Evolutionary conservation across 2,888 invertebrate genomes (phyloP).

Genomic region (Cantharis rustica): DNA sequence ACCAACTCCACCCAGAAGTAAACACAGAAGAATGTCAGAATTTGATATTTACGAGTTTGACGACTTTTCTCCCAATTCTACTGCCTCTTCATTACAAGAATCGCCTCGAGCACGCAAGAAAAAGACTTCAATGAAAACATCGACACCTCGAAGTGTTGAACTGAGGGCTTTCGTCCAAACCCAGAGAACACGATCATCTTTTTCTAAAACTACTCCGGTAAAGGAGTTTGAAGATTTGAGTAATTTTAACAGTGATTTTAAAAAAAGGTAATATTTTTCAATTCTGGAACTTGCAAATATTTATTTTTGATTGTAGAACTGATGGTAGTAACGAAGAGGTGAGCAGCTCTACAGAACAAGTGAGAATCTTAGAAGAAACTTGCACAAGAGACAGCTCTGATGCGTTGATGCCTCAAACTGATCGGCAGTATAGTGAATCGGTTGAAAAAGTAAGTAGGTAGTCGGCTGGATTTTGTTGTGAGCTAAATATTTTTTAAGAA

Average conservation of each 20-base stretch:
- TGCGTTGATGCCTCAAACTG: constrained; percentile 49
- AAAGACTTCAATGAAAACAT: constrained; percentile 4
- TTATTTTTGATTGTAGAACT: constrained; percentile 8
- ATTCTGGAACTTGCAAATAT: neutral
- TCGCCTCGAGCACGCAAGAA: neutral
- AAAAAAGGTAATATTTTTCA: neutral
- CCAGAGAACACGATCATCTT: neutral
- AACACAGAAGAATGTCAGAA: neutral
- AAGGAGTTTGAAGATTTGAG: neutral
- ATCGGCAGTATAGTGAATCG: constrained; percentile 53
- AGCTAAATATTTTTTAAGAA: too few relatives aligned
- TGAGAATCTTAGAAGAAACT: constrained; percentile 36
- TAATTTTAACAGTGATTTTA: neutral
- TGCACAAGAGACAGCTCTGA: constrained; percentile 40
- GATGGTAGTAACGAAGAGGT: constrained; percentile 49
- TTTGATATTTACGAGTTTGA: neutral
- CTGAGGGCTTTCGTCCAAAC: neutral
- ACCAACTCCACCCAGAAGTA: constrained; percentile 32
- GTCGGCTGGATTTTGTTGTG: neutral
- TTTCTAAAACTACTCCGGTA: neutral
- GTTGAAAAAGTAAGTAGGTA: constrained; percentile 51
- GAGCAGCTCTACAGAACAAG: constrained; percentile 54
- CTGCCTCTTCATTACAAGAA: neutral
- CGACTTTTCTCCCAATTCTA: neutral
- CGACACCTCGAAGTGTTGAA: neutral